These are phyloP conservation scores for Doryteuthis pealeii DNA, from an alignment of 1,140 invertebrate species.

Conservation along the genomic window DNA sequence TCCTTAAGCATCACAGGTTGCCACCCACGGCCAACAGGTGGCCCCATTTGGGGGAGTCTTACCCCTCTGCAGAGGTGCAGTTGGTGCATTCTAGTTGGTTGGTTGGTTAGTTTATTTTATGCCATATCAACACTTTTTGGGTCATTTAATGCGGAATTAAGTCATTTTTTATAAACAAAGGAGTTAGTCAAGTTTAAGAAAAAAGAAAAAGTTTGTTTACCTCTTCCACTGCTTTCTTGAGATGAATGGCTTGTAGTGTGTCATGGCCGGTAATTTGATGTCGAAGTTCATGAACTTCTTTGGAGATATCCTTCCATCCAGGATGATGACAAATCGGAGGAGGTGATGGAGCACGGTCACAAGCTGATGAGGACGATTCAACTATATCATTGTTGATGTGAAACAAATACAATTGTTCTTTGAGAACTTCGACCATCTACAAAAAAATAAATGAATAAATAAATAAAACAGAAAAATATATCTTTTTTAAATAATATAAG, in stretches of 20 bases:
- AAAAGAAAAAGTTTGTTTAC: not conserved
- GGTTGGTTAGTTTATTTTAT: too few relatives aligned
- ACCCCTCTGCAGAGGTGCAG: too few relatives aligned
- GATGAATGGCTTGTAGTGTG: not conserved
- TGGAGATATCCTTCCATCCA: not conserved
- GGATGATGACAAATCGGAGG: not conserved
- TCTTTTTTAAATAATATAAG: not conserved
- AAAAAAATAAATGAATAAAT: not conserved
- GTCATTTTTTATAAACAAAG: too few relatives aligned
- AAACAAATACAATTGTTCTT: not conserved
- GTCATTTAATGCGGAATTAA: too few relatives aligned
- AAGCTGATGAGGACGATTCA: not conserved
- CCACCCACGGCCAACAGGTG: too few relatives aligned
- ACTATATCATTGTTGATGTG: not conserved
- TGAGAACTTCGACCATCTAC: not conserved
- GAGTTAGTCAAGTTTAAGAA: too few relatives aligned
- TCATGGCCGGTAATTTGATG: not conserved
- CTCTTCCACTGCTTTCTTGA: not conserved
- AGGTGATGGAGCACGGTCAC: not conserved
- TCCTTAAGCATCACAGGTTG: too few relatives aligned
- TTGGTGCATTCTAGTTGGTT: too few relatives aligned
- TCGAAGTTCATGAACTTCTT: not conserved
- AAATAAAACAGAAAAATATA: not conserved
- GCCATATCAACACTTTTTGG: too few relatives aligned
- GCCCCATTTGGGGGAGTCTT: too few relatives aligned